These are phyloP conservation scores for Antheraea assamensis DNA, from an alignment of 2,888 invertebrate genomes.

Conservation along the genomic window DNA sequence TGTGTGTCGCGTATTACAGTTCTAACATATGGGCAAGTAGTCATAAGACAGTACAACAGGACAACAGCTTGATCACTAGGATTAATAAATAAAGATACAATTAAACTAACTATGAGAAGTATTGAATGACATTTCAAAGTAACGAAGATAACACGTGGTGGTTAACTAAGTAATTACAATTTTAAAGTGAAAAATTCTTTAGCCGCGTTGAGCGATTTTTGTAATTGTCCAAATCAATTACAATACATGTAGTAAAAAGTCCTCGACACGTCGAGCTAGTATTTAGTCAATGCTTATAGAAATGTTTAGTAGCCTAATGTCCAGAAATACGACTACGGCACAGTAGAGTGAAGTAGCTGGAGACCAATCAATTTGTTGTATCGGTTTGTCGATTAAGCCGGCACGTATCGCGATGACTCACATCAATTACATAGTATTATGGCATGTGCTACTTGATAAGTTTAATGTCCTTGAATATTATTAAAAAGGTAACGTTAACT, in stretches of 20 bases:
- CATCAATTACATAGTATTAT: slow-evolving; percentile 13
- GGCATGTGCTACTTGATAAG: not conserved
- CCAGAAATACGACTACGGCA: not conserved
- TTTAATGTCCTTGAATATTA: not conserved
- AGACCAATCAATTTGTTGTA: not conserved
- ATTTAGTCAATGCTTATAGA: not conserved
- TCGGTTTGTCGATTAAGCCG: not conserved
- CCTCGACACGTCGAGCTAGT: not conserved
- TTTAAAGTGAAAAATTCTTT: too few species aligned
- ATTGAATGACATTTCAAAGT: not conserved
- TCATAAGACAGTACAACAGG: not conserved
- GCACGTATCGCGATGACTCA: slow-evolving; percentile 8
- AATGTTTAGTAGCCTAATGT: not conserved
- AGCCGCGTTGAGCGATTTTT: too few species aligned
- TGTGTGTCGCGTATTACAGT: slow-evolving; percentile 4
- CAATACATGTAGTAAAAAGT: too few species aligned
- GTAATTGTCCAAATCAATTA: too few species aligned
- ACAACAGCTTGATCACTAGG: not conserved
- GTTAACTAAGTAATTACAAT: not conserved
- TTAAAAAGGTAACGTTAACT: not conserved
- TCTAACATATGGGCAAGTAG: slow-evolving; percentile 14
- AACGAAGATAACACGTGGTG: not conserved
- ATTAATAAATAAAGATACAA: not conserved
- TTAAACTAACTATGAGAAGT: not conserved
- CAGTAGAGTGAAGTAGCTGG: not conserved